Evolutionary conservation across 2,888 invertebrate species (phyloP).

Genomic region (Eudasyphora cyanicolor): DNA sequence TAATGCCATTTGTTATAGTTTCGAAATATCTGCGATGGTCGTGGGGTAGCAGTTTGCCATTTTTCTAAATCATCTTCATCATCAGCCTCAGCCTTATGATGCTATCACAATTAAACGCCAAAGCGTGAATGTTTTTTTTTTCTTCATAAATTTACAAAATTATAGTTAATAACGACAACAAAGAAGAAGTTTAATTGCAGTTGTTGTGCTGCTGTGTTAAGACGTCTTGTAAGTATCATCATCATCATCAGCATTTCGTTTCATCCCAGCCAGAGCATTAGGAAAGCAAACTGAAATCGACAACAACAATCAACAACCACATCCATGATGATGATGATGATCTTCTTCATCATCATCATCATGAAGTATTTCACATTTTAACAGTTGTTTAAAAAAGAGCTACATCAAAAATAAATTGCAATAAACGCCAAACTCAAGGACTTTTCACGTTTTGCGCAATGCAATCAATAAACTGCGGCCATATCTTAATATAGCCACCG

Average conservation of each 20-base stretch:
- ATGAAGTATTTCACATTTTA: background rate
- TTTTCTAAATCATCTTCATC: background rate
- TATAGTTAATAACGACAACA: background rate
- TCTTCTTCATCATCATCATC: background rate
- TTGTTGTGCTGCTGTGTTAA: background rate
- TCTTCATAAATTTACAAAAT: constrained; percentile 1
- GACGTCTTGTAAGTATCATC: background rate
- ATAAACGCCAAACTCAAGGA: constrained; percentile 31
- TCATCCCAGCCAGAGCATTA: too few relatives aligned
- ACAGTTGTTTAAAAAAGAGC: background rate
- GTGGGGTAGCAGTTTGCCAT: background rate
- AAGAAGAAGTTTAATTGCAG: background rate
- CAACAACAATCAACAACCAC: too few relatives aligned
- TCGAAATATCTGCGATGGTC: background rate
- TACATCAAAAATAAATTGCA: constrained; percentile 18
- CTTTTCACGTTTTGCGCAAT: background rate
- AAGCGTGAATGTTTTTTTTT: background rate
- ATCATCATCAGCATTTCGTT: background rate
- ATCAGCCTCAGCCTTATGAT: background rate
- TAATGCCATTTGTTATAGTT: background rate
- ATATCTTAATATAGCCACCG: too few relatives aligned
- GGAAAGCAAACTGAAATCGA: too few relatives aligned
- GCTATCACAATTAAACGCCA: background rate
- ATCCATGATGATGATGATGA: too few relatives aligned
- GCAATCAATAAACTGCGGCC: background rate